Evolutionary conservation across 1,140 invertebrate species (phyloP).

Genomic region (Ylistrum balloti): DNA sequence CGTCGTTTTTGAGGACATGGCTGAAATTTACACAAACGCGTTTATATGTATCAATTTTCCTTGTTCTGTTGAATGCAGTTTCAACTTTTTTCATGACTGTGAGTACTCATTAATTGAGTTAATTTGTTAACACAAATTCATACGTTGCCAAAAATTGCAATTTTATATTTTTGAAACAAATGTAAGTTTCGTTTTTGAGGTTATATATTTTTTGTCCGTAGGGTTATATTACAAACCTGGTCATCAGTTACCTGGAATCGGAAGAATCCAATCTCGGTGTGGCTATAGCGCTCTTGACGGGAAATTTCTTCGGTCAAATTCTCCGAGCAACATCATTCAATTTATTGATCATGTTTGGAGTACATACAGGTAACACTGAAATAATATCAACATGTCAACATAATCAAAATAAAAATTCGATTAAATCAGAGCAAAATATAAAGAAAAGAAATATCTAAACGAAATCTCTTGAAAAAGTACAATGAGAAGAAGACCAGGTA

Average conservation of each 20-base stretch:
- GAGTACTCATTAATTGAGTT: conserved; percentile 7
- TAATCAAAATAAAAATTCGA: too few relatives aligned
- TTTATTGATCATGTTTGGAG: conserved; percentile 56
- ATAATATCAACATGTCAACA: too few relatives aligned
- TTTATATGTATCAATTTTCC: conserved; percentile 48
- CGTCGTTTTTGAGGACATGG: conserved; percentile 52
- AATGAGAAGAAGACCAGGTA: too few relatives aligned
- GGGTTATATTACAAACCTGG: conserved; percentile 51
- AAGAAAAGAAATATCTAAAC: too few relatives aligned
- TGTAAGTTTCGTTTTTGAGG: too few relatives aligned
- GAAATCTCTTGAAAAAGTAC: too few relatives aligned
- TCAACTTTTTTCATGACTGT: conserved; percentile 59
- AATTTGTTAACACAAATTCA: too few relatives aligned
- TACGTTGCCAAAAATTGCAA: too few relatives aligned
- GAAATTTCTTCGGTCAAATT: conserved; percentile 43
- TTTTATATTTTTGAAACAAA: too few relatives aligned
- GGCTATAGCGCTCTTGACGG: conserved; percentile 46
- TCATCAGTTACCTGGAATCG: conserved; percentile 51
- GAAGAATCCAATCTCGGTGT: conserved; percentile 41
- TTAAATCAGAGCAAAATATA: too few relatives aligned
- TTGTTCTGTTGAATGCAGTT: conserved; percentile 53
- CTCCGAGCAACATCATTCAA: conserved; percentile 54
- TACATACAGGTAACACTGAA: conserved; percentile 54
- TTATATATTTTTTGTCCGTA: not conserved
- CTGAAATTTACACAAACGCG: conserved; percentile 55